Conservation (phyloP, 92 coral and sea anemone genomes). For the Chrysogorgia sp. region DNA sequence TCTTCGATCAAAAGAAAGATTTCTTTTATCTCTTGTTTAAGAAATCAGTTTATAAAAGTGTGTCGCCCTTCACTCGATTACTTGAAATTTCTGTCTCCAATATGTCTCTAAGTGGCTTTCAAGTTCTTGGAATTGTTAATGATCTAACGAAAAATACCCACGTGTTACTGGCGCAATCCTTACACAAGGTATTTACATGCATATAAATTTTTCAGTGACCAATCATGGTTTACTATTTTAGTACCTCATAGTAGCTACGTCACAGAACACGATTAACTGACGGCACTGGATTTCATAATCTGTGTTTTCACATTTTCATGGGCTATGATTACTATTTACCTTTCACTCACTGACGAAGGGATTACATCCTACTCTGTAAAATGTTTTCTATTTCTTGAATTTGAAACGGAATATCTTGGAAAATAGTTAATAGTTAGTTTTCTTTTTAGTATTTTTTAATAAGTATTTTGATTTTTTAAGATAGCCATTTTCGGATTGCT, state of each 20-base stretch:
- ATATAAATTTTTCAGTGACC: neutral
- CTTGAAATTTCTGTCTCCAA: slow-evolving; percentile 25
- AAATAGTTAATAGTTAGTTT: too few species aligned
- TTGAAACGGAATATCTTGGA: too few species aligned
- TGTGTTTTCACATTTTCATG: too few species aligned
- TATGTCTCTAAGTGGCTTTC: neutral
- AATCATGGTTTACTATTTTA: too few species aligned
- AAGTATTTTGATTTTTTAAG: too few species aligned
- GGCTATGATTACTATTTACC: neutral
- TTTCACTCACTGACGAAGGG: neutral
- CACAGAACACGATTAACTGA: too few species aligned
- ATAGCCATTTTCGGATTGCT: too few species aligned
- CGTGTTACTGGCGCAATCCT: slow-evolving; percentile 3
- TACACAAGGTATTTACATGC: neutral
- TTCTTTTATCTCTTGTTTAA: slow-evolving; percentile 57
- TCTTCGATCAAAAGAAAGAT: slow-evolving; percentile 45
- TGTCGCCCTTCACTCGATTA: slow-evolving; percentile 75
- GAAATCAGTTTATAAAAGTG: slow-evolving; percentile 65
- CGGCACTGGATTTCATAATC: too few species aligned
- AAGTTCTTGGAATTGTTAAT: slow-evolving; percentile 39
- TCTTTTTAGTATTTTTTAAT: too few species aligned
- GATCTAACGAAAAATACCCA: slow-evolving; percentile 25
- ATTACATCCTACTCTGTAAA: neutral
- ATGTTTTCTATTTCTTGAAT: neutral
- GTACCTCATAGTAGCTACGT: too few species aligned